Conservation (phyloP, 2,888 invertebrate species). For the Frankliniella fusca region DNA sequence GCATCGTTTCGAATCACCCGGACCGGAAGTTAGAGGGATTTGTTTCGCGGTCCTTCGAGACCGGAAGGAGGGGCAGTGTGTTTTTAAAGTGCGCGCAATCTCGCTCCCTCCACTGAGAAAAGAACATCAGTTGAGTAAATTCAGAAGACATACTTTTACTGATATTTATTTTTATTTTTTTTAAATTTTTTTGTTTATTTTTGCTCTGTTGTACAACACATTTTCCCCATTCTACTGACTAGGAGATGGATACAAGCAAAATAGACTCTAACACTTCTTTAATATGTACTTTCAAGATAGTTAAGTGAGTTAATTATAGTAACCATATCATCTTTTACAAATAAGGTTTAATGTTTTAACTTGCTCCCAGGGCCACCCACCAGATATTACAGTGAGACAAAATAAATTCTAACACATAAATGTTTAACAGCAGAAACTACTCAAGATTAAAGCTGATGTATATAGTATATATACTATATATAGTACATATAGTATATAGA, state of each 20-base stretch:
- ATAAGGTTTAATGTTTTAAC: conserved; percentile 23
- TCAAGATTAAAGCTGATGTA: background rate
- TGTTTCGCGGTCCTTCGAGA: no score
- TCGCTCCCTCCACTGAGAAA: no score
- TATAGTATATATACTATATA: no score
- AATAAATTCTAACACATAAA: conserved; percentile 23
- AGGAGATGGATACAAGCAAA: conserved; percentile 26
- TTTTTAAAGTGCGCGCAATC: no score
- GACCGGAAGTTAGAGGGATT: no score
- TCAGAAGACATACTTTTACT: no score
- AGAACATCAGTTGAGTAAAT: no score
- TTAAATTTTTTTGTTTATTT: background rate
- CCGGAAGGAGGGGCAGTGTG: no score
- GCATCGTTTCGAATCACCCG: no score
- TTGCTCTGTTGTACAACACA: conserved; percentile 10
- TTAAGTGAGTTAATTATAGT: conserved; percentile 12
- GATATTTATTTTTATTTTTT: background rate
- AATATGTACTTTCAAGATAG: conserved; percentile 21
- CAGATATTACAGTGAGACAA: conserved; percentile 26
- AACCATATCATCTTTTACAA: conserved; percentile 20
- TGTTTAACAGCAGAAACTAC: conserved; percentile 20
- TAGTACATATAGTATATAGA: no score
- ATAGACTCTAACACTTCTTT: conserved; percentile 23
- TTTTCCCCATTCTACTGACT: conserved; percentile 26
- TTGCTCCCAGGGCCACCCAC: conserved; percentile 25